Conservation (phyloP, 2,888 invertebrate species). For the Halictus ligatus region DNA sequence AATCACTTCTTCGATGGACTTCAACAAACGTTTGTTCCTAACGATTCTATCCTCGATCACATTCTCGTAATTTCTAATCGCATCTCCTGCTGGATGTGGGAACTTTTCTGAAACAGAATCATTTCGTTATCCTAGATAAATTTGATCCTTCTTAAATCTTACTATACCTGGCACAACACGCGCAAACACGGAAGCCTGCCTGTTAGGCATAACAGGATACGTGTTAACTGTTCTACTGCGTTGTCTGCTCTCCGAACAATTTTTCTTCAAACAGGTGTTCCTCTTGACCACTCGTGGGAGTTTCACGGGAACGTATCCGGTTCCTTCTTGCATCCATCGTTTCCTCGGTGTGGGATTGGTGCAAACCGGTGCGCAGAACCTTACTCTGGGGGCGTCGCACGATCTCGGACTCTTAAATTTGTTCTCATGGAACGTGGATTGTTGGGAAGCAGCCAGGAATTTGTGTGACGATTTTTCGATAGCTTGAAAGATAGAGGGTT, state of each 20-base stretch:
- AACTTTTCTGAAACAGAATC: neutral
- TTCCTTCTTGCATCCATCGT: neutral
- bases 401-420: neutral
- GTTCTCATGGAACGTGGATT: neutral
- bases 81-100: neutral
- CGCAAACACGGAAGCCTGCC: neutral
- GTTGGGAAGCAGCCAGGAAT: conserved; percentile 42
- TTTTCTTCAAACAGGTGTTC: neutral
- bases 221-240: neutral
- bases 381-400: conserved; percentile 4
- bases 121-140: neutral
- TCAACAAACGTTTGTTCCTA: conserved; percentile 59
- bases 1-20: conserved; percentile 55
- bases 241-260: neutral
- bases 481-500: conserved; percentile 49
- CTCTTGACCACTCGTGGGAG: neutral
- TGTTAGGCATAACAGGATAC: neutral
- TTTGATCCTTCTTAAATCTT: neutral
- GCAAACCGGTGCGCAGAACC: conserved; percentile 12
- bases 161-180: conserved; percentile 20
- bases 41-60: conserved; percentile 32
- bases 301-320: neutral
- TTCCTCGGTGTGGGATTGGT: neutral
- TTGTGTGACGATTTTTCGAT: conserved; percentile 62
- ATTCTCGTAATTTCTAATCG: neutral